Evolutionary conservation across 2,888 invertebrate species (phyloP).

Genomic region (Nomada lathburiana): DNA sequence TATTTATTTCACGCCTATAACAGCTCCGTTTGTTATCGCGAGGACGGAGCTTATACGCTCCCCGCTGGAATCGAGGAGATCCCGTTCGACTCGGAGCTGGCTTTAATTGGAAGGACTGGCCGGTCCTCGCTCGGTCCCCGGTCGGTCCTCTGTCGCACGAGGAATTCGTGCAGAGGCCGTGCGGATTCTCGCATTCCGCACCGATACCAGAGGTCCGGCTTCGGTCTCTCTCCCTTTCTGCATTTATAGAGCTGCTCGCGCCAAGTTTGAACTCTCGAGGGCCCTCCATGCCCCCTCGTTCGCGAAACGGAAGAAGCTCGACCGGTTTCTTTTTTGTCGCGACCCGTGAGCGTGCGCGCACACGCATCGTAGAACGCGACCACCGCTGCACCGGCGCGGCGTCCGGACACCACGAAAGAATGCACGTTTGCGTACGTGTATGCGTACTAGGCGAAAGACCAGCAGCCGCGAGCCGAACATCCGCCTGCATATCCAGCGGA

Average conservation of each 20-base stretch:
- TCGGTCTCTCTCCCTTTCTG: constrained; percentile 32
- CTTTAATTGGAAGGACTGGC: constrained; percentile 49
- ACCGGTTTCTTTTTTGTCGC: constrained; percentile 66
- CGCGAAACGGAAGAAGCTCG: constrained; percentile 63
- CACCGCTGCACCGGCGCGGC: neutral
- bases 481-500: constrained; percentile 7
- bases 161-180: constrained; percentile 54
- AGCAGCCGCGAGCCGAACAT: neutral
- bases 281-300: constrained; percentile 30
- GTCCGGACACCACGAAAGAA: constrained; percentile 19
- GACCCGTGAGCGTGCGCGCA: neutral
- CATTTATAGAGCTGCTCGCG: constrained; percentile 60
- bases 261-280: constrained; percentile 56
- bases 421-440: neutral
- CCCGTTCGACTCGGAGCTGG: constrained; percentile 34
- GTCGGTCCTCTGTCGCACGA: constrained; percentile 7
- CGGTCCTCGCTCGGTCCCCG: too few relatives aligned
- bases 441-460: too few relatives aligned
- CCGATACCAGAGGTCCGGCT: constrained; percentile 43
- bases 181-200: constrained; percentile 53
- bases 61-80: constrained; percentile 16
- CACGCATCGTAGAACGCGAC: constrained; percentile 36
- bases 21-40: constrained; percentile 24
- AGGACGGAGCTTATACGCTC: neutral
- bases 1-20: constrained; percentile 39